Base-by-base conservation (phyloP, 2,888 invertebrate genomes). In the Dicycla oo region DNA sequence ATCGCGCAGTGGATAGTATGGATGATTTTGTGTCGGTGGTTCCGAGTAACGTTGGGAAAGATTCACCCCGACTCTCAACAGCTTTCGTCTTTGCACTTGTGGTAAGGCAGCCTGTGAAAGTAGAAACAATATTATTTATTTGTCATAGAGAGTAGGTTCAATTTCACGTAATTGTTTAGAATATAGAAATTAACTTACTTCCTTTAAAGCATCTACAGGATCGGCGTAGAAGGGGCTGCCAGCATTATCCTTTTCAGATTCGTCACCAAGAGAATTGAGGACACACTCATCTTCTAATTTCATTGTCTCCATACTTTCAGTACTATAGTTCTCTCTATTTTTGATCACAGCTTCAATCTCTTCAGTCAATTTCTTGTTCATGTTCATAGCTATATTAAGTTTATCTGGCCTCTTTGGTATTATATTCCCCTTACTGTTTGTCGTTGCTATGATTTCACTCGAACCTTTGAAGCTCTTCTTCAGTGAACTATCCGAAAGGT, bases 141-240 rank as follows among this genome's bases (percentile, higher is more conserved):
- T 6, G 38, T 8, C 8, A 38, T 8, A 34, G 3, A 34, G 34
- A 38, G 38, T 38, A 38, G 38, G 38, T 8, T 8, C 38, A 38
- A 38, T 38, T 38, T 38, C 7, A 38, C 38, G 38, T 38, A 38
- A 38, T 38, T 38, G 38, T 38, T 38, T 38, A 38, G 7, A 38
- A 38, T 38, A 38, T 38, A 38, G 7, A 7, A 8, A 8, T 38
- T 38, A 38, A 38, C 90, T 86, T 89, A 96, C 96, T 89, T 97
- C 97, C 88, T 97, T 97, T 70, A 98, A 96, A 40, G 98, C 97
- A 94, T 98, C 98, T 18, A 98, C 98, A 43, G 98, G 98, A 92
- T 98, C 98, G 3, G 98, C 98, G 90, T 98, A 98, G 89, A 98
- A 98, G 1, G 98, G 98, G 91, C 98, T 98, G 20, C 97, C 97